These are phyloP conservation scores for Nothobranchius kuhntae DNA, from an alignment of 2,113 vertebrate species.

Conservation along the genomic window DNA sequence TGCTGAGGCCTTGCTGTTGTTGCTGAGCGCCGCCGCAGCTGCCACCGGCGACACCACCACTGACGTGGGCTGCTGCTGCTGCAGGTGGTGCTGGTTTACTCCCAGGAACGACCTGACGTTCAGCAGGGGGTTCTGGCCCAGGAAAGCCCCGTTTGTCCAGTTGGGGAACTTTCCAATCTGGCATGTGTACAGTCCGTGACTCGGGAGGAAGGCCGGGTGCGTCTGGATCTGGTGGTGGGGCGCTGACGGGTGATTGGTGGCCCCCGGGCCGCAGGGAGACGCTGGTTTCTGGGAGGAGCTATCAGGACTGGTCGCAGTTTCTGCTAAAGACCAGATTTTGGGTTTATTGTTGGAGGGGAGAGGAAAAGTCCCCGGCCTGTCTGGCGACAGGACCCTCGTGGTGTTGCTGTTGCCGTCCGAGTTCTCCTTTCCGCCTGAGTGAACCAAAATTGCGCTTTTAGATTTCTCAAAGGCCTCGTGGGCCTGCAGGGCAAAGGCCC, in stretches of 20 bases:
- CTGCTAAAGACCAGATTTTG: slow-evolving; percentile 99
- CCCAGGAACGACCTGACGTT: slow-evolving; percentile 95
- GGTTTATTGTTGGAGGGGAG: slow-evolving; percentile 90
- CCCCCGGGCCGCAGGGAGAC: slow-evolving; percentile 80
- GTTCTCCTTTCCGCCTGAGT: slow-evolving; percentile 79
- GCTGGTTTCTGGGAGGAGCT: slow-evolving; percentile 87
- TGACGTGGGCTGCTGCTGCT: slow-evolving; percentile 77
- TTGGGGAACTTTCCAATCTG: slow-evolving; percentile 99
- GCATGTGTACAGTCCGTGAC: slow-evolving; percentile 98
- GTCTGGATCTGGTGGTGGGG: slow-evolving; percentile 83
- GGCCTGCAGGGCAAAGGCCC: slow-evolving; percentile 81
- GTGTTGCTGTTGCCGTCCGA: slow-evolving; percentile 83
- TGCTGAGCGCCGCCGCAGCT: slow-evolving; percentile 80
- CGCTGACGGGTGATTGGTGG: slow-evolving; percentile 80
- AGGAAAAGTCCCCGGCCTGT: slow-evolving; percentile 83
- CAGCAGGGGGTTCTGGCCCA: slow-evolving; percentile 94
- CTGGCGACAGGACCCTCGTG: slow-evolving; percentile 84
- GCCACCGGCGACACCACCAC: slow-evolving; percentile 83
- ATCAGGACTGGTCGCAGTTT: slow-evolving; percentile 96
- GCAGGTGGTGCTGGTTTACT: slow-evolving; percentile 86
- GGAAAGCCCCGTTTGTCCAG: slow-evolving; percentile 97
- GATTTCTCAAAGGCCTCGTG: slow-evolving; percentile 85
- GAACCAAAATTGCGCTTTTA: slow-evolving; percentile 81
- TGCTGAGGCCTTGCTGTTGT: slow-evolving; percentile 83
- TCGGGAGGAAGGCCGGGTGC: slow-evolving; percentile 95